Percentiles rank a stretch among this genome's conserved stretches.
phyloP scores from a whole-genome alignment of 1,140 invertebrate genomes.

The Xylocopa sonorina region DNA sequence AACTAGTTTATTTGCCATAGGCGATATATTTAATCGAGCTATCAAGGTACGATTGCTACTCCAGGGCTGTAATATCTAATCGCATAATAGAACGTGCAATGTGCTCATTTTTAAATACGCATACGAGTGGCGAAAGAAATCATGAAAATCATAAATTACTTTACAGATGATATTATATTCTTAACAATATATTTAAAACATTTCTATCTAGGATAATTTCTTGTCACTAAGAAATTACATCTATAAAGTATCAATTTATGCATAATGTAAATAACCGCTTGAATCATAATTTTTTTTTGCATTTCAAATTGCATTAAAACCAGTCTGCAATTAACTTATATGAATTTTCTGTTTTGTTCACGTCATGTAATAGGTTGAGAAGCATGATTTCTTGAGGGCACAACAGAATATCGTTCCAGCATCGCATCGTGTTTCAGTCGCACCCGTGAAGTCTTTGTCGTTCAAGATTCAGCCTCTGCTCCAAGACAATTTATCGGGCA shows the following conservation, averaged over 20 bases:
- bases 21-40: background rate
- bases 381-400: slow-evolving; percentile 86
- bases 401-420: slow-evolving; percentile 87
- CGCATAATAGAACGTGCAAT: background rate
- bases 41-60: background rate
- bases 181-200: background rate
- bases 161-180: background rate
- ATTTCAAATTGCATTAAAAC: background rate
- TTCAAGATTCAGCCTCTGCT: slow-evolving; percentile 83
- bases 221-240: background rate
- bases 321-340: too few relatives aligned
- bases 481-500: slow-evolving; percentile 76
- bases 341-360: background rate
- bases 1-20: background rate
- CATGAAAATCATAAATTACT: background rate
- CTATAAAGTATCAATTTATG: background rate
- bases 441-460: slow-evolving; percentile 83
- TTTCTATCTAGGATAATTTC: background rate
- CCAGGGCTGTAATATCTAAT: background rate
- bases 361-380: slow-evolving; percentile 81
- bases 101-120: background rate
- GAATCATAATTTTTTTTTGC: background rate
- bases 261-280: background rate
- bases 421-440: slow-evolving; percentile 83
- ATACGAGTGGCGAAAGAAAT: too few relatives aligned